Evolutionary conservation across 2,888 invertebrate species (phyloP), one percentile per base, ranked within the genome.

Genomic region (Thereva unica): DNA sequence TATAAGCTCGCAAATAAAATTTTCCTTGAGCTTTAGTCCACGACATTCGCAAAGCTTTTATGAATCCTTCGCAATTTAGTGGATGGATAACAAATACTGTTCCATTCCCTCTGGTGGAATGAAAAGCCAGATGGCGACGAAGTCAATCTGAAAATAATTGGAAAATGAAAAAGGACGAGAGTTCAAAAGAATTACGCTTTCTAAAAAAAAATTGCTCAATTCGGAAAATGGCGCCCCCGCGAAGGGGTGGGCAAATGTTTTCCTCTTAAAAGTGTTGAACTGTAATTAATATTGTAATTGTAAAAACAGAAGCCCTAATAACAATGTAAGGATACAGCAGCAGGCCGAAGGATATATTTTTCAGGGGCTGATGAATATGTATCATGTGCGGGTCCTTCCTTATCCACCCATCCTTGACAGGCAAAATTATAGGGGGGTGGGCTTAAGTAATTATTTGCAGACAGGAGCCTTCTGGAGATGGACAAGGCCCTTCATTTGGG

Each of bases 11-110:
- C 65, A 70, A 69, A 59, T 70, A 68, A 40, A 57, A 67, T 66
- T 54, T 68, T 61, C 70, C 66, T 40, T 70, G 70, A 59, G 67
- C 68, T 67, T 67, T 68, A 64, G 63, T 65, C 70, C 68, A 70
- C 68, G 70, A 70, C 68, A 70, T 70, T 67, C 70, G 70, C 67
- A 64, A 42, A 44, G 45, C 54, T 23, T 64, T 53, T 55, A 38
- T 37, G 54, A 38, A 42, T 50, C 49, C 50, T 23, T 38, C 40
- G 40, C n/a, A 35, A 12, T 7, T 47, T 35, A 50, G 49, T 61
- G 61, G 61, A 61, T 61, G 61, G 61, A 61, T 61, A 40, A n/a
- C 23, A 23, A 50, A 50, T 45, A 23, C 4, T 61, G 6, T 61
- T 50, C 61, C 61, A 61, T 50, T 50, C 41, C 23, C 23, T 23